phyloP scores from a whole-genome alignment of 1,140 invertebrate species.

The Cherax destructor region DNA sequence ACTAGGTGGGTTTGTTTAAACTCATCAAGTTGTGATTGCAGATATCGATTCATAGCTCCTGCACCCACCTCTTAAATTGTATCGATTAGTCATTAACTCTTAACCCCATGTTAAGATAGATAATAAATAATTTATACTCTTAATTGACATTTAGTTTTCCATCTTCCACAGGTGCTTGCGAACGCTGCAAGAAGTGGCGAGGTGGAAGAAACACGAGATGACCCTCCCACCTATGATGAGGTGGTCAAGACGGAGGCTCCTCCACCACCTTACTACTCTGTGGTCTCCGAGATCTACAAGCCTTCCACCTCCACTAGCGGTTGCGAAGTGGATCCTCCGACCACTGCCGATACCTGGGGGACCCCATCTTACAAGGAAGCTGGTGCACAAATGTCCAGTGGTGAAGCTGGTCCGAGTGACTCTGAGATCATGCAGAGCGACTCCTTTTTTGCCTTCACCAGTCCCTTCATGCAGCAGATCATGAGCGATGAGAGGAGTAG shows the following conservation, averaged over 20 bases:
- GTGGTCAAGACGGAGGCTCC: slow-evolving; percentile 48
- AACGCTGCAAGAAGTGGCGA: not conserved
- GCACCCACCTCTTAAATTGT: too few species aligned
- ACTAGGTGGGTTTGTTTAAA: too few species aligned
- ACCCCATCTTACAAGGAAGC: too few species aligned
- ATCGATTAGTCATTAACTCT: too few species aligned
- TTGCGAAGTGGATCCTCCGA: too few species aligned
- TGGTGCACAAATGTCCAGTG: not conserved
- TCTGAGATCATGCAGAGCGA: too few species aligned
- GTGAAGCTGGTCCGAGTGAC: too few species aligned
- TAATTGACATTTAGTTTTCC: not conserved
- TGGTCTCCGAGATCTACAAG: slow-evolving; percentile 1
- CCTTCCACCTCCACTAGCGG: not conserved
- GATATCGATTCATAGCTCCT: too few species aligned
- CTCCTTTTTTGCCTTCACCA: not conserved
- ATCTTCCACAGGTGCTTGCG: not conserved
- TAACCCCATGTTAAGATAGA: too few species aligned
- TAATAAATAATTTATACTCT: too few species aligned
- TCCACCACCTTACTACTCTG: slow-evolving; percentile 33
- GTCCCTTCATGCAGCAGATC: not conserved
- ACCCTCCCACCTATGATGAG: slow-evolving; percentile 29
- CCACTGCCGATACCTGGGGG: not conserved
- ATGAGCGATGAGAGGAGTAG: not conserved
- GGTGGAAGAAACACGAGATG: not conserved
- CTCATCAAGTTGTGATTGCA: too few species aligned